Evolutionary conservation across 1,140 invertebrate species (phyloP).

Genomic region (Adelges cooleyi): DNA sequence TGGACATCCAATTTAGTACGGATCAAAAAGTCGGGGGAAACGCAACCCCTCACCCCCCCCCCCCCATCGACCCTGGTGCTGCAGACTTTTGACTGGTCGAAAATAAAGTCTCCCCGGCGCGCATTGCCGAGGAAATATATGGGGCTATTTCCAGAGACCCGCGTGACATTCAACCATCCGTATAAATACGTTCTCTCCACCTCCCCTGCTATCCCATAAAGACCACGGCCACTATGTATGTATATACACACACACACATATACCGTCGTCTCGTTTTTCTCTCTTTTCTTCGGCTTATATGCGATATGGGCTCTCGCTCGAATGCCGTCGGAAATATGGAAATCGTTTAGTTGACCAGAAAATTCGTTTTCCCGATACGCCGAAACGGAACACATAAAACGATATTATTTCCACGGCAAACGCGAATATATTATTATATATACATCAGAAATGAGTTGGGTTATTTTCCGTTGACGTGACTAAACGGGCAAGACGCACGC

Average conservation of each 20-base stretch:
- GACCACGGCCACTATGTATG: background rate
- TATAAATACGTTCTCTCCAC: conserved; percentile 25
- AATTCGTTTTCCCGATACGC: conserved; percentile 20
- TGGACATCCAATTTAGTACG: conserved; percentile 28
- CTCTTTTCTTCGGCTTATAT: conserved; percentile 1
- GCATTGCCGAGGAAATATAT: conserved; percentile 29
- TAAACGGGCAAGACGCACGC: background rate
- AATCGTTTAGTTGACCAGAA: conserved; percentile 28
- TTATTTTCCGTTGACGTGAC: background rate
- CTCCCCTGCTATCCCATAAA: background rate
- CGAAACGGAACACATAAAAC: background rate
- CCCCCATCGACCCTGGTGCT: conserved; percentile 1
- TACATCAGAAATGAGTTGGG: background rate
- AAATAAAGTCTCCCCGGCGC: conserved; percentile 28
- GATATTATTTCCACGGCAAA: background rate
- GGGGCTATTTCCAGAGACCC: conserved; percentile 28
- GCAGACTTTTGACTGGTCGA: conserved; percentile 27
- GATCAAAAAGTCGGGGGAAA: conserved; percentile 23
- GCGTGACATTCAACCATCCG: conserved; percentile 29
- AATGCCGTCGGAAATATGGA: conserved; percentile 23
- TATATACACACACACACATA: background rate
- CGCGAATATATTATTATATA: background rate
- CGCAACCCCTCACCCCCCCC: background rate
- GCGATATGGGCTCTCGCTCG: conserved; percentile 14
- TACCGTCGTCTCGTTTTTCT: background rate